Base-by-base conservation (phyloP, 2,797 vertebrate species). In the Eospalax fontanierii region DNA sequence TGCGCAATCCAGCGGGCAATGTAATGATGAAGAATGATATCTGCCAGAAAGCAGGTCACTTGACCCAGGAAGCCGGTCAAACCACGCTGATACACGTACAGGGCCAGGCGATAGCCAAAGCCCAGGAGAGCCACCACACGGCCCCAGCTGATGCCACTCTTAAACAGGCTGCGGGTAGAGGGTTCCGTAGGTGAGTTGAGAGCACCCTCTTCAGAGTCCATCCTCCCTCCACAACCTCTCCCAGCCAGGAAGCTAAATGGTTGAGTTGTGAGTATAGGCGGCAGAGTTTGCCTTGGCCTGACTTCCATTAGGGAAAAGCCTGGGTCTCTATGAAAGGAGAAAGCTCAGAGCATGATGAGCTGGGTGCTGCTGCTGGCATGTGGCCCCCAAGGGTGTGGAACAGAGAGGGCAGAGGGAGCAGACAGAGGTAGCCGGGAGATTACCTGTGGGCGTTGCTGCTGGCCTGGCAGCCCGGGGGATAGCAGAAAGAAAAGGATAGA, bases 81-180 rank as follows among this genome's bases (percentile, higher is more conserved):
- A 50, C 99, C 98, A 0, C 86, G 96, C 96, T 98, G 98, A 97
- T 98, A 99, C 38, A 99, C 98, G 0, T 99, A 94, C 40, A 99
- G 94, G 40, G 99, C 99, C 98, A 99, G 97, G 87, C 98, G 98
- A 96, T 99, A 99, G 4, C 99, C 99, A 0, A 99, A 99, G 73
- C 98, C 95, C 97, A 99, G 97, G 85, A 99, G 98, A 0, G 98
- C 98, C 4, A 99, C 98, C 98, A 99, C 98, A 0, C 99, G 98
- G 87, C 99, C 99, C 99, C 99, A 99, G 98, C 98, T 99, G 83
- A 99, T 98, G 82, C 98, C 98, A 0, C 98, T 98, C 26, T 99
- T 98, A 35, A 99, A 99, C 40, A 99, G 96, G 95, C 99, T 99
- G 98, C 0, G 90, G 81, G 97, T 0, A 66, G 86, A 96, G 70